Conservation (phyloP, 2,888 invertebrate genomes). For the Buathra laborator region DNA sequence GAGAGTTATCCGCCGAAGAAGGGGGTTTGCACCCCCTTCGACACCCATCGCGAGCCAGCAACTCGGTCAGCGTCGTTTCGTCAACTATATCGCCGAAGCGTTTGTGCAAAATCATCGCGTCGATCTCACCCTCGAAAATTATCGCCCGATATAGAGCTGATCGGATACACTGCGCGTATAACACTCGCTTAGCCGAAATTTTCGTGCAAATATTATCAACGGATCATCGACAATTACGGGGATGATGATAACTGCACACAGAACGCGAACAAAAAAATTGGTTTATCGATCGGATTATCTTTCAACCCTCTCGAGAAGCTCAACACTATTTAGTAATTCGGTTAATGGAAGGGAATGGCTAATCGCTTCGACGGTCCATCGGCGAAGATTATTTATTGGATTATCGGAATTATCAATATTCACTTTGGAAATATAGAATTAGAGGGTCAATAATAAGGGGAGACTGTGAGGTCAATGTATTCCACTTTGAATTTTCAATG, state of each 20-base stretch:
- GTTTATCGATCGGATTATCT: constrained; percentile 70
- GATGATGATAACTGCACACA: constrained; percentile 28
- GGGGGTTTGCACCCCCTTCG: constrained; percentile 68
- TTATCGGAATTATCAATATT: constrained; percentile 43
- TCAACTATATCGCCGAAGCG: constrained; percentile 69
- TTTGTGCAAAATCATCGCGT: constrained; percentile 64
- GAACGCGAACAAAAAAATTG: constrained; percentile 57
- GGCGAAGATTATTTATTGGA: constrained; percentile 15
- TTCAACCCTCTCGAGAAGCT: constrained; percentile 53
- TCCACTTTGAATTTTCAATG: neutral
- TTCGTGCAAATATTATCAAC: constrained; percentile 67
- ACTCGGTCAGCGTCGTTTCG: constrained; percentile 25
- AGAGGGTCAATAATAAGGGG: neutral
- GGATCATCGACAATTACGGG: constrained; percentile 33
- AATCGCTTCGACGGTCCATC: neutral
- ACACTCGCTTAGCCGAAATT: constrained; percentile 16
- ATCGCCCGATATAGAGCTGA: neutral
- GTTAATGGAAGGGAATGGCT: constrained; percentile 47
- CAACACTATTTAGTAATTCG: constrained; percentile 35
- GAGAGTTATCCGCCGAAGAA: constrained; percentile 75
- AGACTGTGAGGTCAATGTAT: neutral
- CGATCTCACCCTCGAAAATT: neutral
- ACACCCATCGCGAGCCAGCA: neutral
- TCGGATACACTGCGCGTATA: neutral
- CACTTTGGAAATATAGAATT: neutral